Evolutionary conservation across 2,888 invertebrate species (phyloP), one percentile per base, ranked within the genome.

Genomic region (Netelia melanura): DNA sequence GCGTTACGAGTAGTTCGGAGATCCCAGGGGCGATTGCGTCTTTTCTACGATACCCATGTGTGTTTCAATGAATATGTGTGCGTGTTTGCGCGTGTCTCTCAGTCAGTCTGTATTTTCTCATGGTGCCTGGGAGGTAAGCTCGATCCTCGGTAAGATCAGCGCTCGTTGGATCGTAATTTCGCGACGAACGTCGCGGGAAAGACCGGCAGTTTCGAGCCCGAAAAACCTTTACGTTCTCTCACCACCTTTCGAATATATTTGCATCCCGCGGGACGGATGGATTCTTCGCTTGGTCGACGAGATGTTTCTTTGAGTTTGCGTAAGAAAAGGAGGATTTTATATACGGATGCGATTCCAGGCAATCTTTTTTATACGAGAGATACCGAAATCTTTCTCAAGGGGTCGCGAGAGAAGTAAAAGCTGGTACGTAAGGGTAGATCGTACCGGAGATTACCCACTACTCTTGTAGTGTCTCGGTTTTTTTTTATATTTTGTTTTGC

Each of bases 81-180:
- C 17, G 23, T 17, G 68, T 14, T 17, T 70, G n/a, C 17, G 23
- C 48, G 48, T 77, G 61, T 61, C 61, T 61, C 61, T 48, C 52
- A 30, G 54, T 71, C 9, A 17, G 56, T 56, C 30, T 75, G 30
- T 65, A 11, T 62, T 54, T 64, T 65, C 75, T 52, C 65, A 30
- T n/a, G 54, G 23, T 70, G 68, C 64, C 23, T 64, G 72, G 65
- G 54, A 70, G 83, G 74, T 58, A 74, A 67, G 30, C 67, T n/a
- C 80, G 74, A 83, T 83, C 79, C 79, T 75, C 30, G 54, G 17
- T 10, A 25, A 67, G 79, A 79, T 79, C 79, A 64, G 38, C 62
- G n/a, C 43, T 65, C 79, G 79, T 56, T 70, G 78, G 74, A 75
- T 71, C 83, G 83, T 84, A 84, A 84, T 84, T 84, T 84, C 58